These are phyloP conservation scores for Zaprionus ghesquierei DNA, from an alignment of 1,140 invertebrate genomes.

Conservation along the genomic window DNA sequence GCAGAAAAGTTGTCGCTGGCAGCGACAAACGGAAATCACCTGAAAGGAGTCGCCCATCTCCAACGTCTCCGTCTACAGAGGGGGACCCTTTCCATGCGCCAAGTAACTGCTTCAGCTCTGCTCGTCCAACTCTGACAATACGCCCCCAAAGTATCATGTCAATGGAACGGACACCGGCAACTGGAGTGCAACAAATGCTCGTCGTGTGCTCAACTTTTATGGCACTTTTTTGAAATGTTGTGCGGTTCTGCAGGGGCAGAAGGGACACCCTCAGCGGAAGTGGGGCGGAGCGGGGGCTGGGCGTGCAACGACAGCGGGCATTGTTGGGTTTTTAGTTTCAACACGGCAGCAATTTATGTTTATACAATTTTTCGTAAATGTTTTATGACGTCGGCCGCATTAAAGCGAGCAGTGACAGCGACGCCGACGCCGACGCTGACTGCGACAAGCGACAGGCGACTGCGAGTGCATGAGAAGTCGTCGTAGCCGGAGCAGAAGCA, in stretches of 20 bases:
- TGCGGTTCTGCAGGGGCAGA: not conserved
- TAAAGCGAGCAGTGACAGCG: conserved; percentile 22
- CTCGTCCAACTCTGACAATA: conserved; percentile 22
- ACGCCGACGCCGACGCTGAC: not conserved
- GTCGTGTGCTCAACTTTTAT: conserved; percentile 53
- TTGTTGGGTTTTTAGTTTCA: conserved; percentile 56
- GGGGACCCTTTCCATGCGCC: too few species aligned
- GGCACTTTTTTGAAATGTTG: conserved; percentile 41
- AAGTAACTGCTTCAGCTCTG: conserved; percentile 4
- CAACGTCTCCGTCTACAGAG: not conserved
- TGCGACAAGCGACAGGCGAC: not conserved
- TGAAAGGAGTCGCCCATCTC: conserved; percentile 34
- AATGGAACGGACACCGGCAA: conserved; percentile 2
- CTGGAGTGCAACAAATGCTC: conserved; percentile 49
- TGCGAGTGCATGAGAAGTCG: not conserved
- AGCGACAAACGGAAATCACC: conserved; percentile 58
- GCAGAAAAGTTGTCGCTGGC: conserved; percentile 47
- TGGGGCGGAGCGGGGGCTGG: not conserved
- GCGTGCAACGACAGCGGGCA: not conserved
- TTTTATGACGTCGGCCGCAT: conserved; percentile 35
- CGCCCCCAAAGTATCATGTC: conserved; percentile 26
- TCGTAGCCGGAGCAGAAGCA: not conserved
- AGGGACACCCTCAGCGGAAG: too few species aligned
- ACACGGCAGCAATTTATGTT: conserved; percentile 48
- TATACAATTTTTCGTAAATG: conserved; percentile 47